A percentile compares a stretch with the other conserved stretches of the same genome.
Conservation (phyloP, 2,888 invertebrate genomes). For the Agonopterix arenella region DNA sequence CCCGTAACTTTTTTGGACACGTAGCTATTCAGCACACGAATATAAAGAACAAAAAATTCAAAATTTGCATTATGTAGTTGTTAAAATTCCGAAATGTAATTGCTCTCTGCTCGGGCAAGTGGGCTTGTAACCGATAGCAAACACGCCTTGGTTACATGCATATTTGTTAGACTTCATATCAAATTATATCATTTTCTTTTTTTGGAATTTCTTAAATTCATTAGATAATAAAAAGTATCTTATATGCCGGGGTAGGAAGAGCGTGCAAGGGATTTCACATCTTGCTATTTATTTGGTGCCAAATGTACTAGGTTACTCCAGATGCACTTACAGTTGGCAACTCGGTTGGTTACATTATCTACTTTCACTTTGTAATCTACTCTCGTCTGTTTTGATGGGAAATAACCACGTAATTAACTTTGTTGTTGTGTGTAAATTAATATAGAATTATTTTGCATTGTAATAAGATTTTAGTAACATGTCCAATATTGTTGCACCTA, state of each 20-base stretch:
- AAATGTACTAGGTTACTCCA: conserved; percentile 11
- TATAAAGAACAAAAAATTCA: conserved; percentile 10
- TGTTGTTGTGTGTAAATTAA: conserved; percentile 2
- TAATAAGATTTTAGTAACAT: conserved; percentile 5
- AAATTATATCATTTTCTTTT: conserved; percentile 39
- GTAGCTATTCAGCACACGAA: conserved; percentile 52
- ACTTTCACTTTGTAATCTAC: neutral
- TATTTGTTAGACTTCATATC: conserved; percentile 58
- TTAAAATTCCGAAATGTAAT: conserved; percentile 26
- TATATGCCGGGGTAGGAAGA: conserved; percentile 64
- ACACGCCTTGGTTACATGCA: conserved; percentile 68
- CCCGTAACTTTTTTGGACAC: conserved; percentile 40
- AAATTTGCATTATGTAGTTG: conserved; percentile 31
- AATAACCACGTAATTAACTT: neutral
- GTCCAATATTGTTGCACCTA: conserved; percentile 2
- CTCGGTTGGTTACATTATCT: neutral
- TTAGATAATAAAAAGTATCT: conserved; percentile 49
- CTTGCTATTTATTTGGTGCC: conserved; percentile 27
- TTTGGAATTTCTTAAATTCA: conserved; percentile 52
- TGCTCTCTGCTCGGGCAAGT: conserved; percentile 59
- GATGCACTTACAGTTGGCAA: neutral
- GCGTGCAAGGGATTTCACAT: conserved; percentile 54
- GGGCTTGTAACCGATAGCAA: conserved; percentile 64
- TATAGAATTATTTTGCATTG: conserved; percentile 3
- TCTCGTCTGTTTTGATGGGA: too few species aligned